Evolutionary conservation across 2,888 invertebrate species (phyloP).

Genomic region (Lacanobia wlatinum): DNA sequence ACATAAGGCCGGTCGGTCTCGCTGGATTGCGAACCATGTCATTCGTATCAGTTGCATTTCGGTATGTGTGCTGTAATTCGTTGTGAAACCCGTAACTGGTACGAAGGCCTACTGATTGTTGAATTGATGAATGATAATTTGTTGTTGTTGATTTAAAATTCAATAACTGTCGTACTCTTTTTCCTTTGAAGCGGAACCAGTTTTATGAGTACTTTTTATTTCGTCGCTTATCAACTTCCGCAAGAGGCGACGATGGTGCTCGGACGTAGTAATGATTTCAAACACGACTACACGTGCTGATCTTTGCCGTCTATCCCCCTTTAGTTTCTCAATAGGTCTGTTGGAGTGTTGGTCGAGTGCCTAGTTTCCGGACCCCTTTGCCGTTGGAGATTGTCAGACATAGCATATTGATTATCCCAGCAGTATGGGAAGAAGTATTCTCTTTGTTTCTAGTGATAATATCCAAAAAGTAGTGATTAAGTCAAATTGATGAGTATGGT

Average conservation of each 20-base stretch:
- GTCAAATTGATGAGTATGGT: too few species aligned
- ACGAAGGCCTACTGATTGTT: constrained; percentile 38
- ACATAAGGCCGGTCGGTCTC: constrained; percentile 60
- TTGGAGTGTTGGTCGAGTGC: constrained; percentile 20
- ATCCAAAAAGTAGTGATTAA: not conserved
- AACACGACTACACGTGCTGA: constrained; percentile 24
- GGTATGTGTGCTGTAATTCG: constrained; percentile 58
- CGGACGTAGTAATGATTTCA: not conserved
- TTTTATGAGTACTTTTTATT: constrained; percentile 37
- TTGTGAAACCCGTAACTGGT: constrained; percentile 60
- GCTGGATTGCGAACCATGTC: constrained; percentile 72
- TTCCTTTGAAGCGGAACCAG: constrained; percentile 8
- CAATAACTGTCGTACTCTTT: constrained; percentile 16
- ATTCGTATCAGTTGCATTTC: constrained; percentile 68
- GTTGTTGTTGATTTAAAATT: constrained; percentile 35
- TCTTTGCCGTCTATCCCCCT: constrained; percentile 18
- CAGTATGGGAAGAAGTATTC: not conserved
- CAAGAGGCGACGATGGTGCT: constrained; percentile 18
- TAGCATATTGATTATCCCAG: not conserved
- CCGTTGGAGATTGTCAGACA: not conserved
- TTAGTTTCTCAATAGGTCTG: constrained; percentile 16
- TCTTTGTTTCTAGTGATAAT: not conserved
- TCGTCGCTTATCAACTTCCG: constrained; percentile 47
- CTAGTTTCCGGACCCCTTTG: constrained; percentile 26
- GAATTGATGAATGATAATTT: constrained; percentile 36